Conservation (phyloP, 2,888 invertebrate genomes). For the Trachelus stipa region DNA sequence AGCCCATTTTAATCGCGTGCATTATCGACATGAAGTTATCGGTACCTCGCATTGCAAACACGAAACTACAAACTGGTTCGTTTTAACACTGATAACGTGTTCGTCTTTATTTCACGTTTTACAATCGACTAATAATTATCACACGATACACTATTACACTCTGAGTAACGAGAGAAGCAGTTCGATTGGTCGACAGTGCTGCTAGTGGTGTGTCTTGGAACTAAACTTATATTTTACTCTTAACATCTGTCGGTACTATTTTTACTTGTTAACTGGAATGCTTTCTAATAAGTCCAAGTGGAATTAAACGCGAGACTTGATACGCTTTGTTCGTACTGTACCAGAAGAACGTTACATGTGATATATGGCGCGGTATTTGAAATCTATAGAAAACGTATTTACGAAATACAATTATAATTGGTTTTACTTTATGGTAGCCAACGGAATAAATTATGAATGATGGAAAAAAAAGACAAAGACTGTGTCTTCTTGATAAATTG, state of each 20-base stretch:
- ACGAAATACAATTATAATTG: too few species aligned
- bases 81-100: neutral
- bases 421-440: too few species aligned
- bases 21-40: slow-evolving; percentile 30
- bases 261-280: neutral
- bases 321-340: too few species aligned
- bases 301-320: too few species aligned
- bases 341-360: too few species aligned
- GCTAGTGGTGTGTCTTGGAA: neutral
- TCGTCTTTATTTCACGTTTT: neutral
- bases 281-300: too few species aligned
- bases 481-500: too few species aligned
- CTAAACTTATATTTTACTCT: neutral
- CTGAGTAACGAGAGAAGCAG: neutral
- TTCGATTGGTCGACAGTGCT: neutral
- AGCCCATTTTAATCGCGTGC: slow-evolving; percentile 32
- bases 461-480: too few species aligned
- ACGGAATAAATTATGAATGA: too few species aligned
- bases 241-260: too few species aligned
- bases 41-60: slow-evolving; percentile 2
- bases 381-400: too few species aligned
- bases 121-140: neutral
- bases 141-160: neutral
- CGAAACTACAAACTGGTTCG: slow-evolving; percentile 9
- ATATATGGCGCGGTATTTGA: too few species aligned